Evolutionary conservation across 2,113 vertebrate species (phyloP), one percentile per base, ranked within the genome.

Genomic region (Pomatostomus ruficeps): DNA sequence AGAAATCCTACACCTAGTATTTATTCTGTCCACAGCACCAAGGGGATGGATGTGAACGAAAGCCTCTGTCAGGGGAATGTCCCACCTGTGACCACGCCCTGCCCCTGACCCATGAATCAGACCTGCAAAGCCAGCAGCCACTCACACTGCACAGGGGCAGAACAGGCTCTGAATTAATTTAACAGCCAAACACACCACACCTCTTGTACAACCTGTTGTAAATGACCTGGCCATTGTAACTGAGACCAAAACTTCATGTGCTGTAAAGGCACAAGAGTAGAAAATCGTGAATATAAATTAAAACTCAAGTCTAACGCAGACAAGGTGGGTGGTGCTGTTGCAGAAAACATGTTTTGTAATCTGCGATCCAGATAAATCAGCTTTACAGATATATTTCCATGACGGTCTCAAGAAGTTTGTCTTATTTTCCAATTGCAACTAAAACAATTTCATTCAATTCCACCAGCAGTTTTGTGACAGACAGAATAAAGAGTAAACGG

Each of bases 161-260:
- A 85, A 33, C 1, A 1, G 67, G 35, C 78, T 67, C 75, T 10
- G 35, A 71, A 54, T 54, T 24, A 14, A 70, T 31, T 10, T 19
- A 83, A 88, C 31, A 61, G 35, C 65, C 54, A 85, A 94, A 94
- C 71, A 35, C 3, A 77, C 71, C 89, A 71, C 88, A 63, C 85
- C 87, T 95, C 72, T 8, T 22, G 35, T 29, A 46, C 9, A 81
- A 57, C 25, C 65, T 59, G 22, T 0, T 63, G 62, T 28, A 90
- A 93, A 70, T 2, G 3, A 76, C 40, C 11, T 7, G 46, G 45
- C 26, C 42, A 3, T 23, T 88, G n/a, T 6, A 51, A 71, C 42
- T 2, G 10, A 89, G 9, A 80, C 19, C 42, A 76, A 1, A 6
- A 42, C 12, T 4, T 66, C 23, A 26, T 0, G 0, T 14, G 26